Evolutionary conservation across 2,888 invertebrate genomes (phyloP).

Genomic region (Sesia bembeciformis): DNA sequence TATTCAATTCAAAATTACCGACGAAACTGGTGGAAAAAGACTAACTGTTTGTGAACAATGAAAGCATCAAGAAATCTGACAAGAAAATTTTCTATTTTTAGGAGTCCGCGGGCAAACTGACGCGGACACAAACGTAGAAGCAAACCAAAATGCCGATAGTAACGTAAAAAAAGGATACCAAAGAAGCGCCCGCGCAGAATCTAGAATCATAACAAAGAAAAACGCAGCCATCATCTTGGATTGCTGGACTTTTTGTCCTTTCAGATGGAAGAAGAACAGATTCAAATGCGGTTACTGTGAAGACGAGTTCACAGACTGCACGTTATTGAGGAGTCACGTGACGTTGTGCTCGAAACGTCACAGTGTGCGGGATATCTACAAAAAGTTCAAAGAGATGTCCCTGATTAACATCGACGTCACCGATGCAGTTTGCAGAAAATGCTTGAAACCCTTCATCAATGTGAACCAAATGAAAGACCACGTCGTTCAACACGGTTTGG

Average conservation of each 20-base stretch:
- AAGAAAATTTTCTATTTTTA: constrained; percentile 56
- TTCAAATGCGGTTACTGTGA: constrained; percentile 63
- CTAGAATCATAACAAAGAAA: constrained; percentile 51
- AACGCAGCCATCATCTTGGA: constrained; percentile 49
- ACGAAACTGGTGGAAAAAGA: too few relatives aligned
- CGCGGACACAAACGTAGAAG: constrained; percentile 22
- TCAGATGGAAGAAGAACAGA: constrained; percentile 56
- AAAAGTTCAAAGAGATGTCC: constrained; percentile 60
- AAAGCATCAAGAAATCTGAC: not conserved
- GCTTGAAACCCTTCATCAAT: constrained; percentile 29
- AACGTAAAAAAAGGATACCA: constrained; percentile 30
- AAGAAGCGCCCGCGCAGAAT: constrained; percentile 49
- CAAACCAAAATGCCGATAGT: constrained; percentile 9
- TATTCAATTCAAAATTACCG: too few relatives aligned
- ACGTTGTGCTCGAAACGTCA: constrained; percentile 35
- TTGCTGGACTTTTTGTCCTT: constrained; percentile 55
- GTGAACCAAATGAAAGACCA: constrained; percentile 43
- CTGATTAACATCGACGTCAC: constrained; percentile 56
- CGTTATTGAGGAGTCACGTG: constrained; percentile 41
- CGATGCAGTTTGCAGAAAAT: constrained; percentile 39
- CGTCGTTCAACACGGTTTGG: constrained; percentile 39
- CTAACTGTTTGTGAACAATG: not conserved
- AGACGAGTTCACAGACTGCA: constrained; percentile 45
- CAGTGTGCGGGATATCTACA: constrained; percentile 49
- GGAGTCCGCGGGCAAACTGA: constrained; percentile 37